A percentile compares a stretch with the other conserved stretches of the same genome.
Conservation (phyloP, 2,888 invertebrate species). For the Tetragonisca angustula region DNA sequence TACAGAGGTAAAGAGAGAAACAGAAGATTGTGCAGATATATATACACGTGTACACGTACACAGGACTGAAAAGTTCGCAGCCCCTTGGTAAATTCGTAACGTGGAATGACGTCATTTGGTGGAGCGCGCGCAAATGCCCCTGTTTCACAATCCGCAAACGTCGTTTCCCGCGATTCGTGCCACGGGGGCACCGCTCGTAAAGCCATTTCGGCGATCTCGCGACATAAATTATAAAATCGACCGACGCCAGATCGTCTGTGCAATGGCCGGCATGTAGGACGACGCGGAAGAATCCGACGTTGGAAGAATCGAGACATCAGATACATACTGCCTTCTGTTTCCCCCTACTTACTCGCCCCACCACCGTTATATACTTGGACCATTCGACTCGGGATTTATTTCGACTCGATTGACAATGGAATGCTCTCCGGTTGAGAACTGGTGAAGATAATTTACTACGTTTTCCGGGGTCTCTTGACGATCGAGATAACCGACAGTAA, state of each 20-base stretch:
- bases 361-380: not conserved
- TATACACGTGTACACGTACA: not conserved
- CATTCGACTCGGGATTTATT: not conserved
- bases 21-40: not conserved
- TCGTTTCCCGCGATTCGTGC: constrained; percentile 42
- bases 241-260: constrained; percentile 51
- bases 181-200: constrained; percentile 47
- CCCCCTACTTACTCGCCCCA: not conserved
- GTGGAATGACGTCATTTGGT: constrained; percentile 44
- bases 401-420: not conserved
- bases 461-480: too few relatives aligned
- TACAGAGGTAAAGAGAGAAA: not conserved
- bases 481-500: not conserved
- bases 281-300: constrained; percentile 8
- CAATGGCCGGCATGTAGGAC: constrained; percentile 28
- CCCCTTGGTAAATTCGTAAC: constrained; percentile 32
- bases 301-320: not conserved
- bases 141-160: constrained; percentile 49
- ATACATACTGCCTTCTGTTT: not conserved
- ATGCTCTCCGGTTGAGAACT: not conserved
- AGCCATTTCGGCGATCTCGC: constrained; percentile 42
- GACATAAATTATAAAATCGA: constrained; percentile 51
- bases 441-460: not conserved
- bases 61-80: constrained; percentile 29
- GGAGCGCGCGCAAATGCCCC: constrained; percentile 37